Percentiles rank a stretch among this genome's conserved stretches.
phyloP scores from a whole-genome alignment of 2,113 vertebrate species.

The Festucalex cinctus region DNA sequence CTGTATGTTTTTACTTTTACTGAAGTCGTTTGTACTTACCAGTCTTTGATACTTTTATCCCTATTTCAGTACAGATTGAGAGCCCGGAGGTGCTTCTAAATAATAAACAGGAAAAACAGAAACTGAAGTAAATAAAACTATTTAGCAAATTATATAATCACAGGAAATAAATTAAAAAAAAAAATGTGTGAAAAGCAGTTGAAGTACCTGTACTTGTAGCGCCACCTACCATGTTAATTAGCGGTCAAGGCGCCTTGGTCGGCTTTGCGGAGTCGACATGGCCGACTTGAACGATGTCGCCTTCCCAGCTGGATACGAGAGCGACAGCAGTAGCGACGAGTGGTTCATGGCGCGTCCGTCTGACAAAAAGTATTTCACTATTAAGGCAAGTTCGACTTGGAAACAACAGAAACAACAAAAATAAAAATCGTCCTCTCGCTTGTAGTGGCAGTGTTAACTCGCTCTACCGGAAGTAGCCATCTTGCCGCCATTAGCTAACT shows the following conservation, averaged over 20 bases:
- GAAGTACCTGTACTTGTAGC: not conserved
- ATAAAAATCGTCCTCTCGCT: not conserved
- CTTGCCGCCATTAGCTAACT: not conserved
- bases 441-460: not conserved
- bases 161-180: not conserved
- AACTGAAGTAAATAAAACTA: too few relatives aligned
- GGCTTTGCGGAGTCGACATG: constrained; percentile 14
- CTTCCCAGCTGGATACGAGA: constrained; percentile 71
- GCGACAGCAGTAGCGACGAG: constrained; percentile 62
- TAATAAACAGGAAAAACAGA: too few relatives aligned
- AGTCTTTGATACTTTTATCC: too few relatives aligned
- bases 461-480: not conserved
- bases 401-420: too few relatives aligned
- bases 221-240: not conserved
- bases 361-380: not conserved
- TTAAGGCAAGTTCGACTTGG: constrained; percentile 9
- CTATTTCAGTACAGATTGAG: too few relatives aligned
- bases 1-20: too few relatives aligned
- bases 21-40: too few relatives aligned
- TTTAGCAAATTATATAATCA: not conserved
- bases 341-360: constrained; percentile 49
- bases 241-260: not conserved
- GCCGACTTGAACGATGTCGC: not conserved
- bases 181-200: not conserved
- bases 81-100: too few relatives aligned